Conservation (phyloP, 2,113 vertebrate genomes). For the Thoracochromis brauschi region DNA sequence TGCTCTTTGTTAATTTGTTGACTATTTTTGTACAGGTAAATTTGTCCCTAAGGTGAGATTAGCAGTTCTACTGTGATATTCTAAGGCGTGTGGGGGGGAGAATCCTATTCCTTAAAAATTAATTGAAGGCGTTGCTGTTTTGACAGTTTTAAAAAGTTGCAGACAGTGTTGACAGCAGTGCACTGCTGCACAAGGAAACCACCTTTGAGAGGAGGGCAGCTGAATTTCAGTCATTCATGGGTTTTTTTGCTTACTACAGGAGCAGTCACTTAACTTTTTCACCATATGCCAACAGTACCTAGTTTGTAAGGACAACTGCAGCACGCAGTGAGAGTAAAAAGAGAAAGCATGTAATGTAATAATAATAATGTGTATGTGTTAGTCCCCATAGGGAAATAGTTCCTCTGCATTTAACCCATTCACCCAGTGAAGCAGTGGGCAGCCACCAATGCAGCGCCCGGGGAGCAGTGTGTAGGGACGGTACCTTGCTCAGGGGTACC, state of each 20-base stretch:
- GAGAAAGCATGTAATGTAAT: not conserved
- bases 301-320: not conserved
- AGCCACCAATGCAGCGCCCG: no score
- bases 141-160: not conserved
- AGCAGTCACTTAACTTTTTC: not conserved
- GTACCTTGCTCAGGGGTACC: no score
- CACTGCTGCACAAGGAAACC: not conserved
- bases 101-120: not conserved
- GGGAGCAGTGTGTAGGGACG: no score
- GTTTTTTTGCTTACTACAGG: not conserved
- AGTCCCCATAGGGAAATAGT: no score
- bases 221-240: not conserved
- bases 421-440: no score
- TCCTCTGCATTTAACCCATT: no score
- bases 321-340: not conserved
- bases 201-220: not conserved
- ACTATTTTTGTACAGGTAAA: not conserved
- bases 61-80: not conserved
- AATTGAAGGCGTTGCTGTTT: not conserved
- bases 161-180: not conserved
- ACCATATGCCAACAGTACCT: not conserved
- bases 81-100: fast-evolving
- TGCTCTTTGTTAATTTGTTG: not conserved
- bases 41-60: not conserved
- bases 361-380: no score